Conservation (phyloP, 2,113 vertebrate genomes). For the Mionectes macconnelli region DNA sequence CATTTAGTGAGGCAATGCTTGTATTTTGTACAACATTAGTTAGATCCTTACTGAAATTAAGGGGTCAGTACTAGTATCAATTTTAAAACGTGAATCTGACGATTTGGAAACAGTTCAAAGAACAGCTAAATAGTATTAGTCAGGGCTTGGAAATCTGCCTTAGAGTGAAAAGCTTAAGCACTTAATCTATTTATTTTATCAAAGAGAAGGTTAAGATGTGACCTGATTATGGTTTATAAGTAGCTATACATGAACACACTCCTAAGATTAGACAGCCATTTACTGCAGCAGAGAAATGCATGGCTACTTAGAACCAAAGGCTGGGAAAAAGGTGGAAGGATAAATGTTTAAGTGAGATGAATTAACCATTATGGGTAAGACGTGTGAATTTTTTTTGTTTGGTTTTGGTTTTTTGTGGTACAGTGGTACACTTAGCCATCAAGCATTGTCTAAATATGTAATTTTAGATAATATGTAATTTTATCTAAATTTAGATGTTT, state of each 20-base stretch:
- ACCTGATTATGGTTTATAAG: slow-evolving; percentile 39
- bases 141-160: slow-evolving; percentile 30
- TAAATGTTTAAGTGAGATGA: background rate
- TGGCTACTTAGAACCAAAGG: background rate
- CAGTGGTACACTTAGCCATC: background rate
- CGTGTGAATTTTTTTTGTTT: background rate
- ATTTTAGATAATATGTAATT: too few species aligned
- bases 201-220: slow-evolving; percentile 56
- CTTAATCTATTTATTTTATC: slow-evolving; percentile 65
- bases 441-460: background rate
- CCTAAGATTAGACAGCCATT: slow-evolving; percentile 8
- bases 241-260: slow-evolving; percentile 22
- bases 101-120: slow-evolving; percentile 28
- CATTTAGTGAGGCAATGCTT: background rate
- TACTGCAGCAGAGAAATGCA: background rate
- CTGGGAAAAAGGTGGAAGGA: background rate
- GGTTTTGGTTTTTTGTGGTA: background rate
- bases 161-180: slow-evolving; percentile 36
- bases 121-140: slow-evolving; percentile 26
- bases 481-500: too few species aligned
- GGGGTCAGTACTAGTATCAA: background rate
- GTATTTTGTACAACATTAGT: background rate
- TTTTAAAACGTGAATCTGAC: background rate
- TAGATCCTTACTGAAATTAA: background rate
- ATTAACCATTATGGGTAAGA: background rate